Evolutionary conservation across 92 coral and sea anemone species (phyloP).

Genomic region (Parazoanthus swiftii): DNA sequence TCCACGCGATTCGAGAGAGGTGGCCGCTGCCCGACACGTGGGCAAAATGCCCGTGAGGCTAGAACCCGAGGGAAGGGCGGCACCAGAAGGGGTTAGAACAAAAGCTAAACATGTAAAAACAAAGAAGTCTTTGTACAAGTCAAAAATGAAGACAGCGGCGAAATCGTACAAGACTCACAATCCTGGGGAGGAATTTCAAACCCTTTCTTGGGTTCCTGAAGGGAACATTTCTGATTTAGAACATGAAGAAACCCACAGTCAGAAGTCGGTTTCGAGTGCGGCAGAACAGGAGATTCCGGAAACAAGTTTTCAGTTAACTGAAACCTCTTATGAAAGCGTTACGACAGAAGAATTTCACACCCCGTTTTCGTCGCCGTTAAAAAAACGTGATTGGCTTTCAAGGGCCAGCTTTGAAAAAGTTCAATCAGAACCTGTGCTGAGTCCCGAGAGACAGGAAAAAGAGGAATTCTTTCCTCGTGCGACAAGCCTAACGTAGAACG

Average conservation of each 20-base stretch:
- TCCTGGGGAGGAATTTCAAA: neutral
- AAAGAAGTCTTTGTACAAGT: slow-evolving; percentile 30
- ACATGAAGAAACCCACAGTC: neutral
- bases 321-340: slow-evolving; percentile 17
- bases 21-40: slow-evolving; percentile 2
- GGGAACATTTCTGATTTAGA: neutral
- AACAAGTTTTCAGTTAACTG: slow-evolving; percentile 19
- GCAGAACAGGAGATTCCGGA: slow-evolving; percentile 1
- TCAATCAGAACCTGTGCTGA: slow-evolving; percentile 73
- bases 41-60: slow-evolving; percentile 2
- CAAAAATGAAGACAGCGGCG: slow-evolving; percentile 42
- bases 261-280: slow-evolving; percentile 12
- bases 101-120: slow-evolving; percentile 20
- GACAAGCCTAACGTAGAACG: slow-evolving; percentile 18
- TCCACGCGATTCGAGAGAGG: slow-evolving; percentile 27
- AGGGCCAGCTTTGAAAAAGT: slow-evolving; percentile 36
- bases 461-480: slow-evolving; percentile 35
- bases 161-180: slow-evolving; percentile 33
- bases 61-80: slow-evolving; percentile 38
- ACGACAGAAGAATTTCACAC: slow-evolving; percentile 33
- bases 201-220: neutral
- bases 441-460: slow-evolving; percentile 32
- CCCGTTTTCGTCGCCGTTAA: slow-evolving; percentile 29
- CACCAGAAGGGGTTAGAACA: slow-evolving; percentile 13
- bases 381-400: neutral